These are phyloP conservation scores for Plectus sambesii DNA, from an alignment of 1,140 invertebrate species.

Conservation along the genomic window DNA sequence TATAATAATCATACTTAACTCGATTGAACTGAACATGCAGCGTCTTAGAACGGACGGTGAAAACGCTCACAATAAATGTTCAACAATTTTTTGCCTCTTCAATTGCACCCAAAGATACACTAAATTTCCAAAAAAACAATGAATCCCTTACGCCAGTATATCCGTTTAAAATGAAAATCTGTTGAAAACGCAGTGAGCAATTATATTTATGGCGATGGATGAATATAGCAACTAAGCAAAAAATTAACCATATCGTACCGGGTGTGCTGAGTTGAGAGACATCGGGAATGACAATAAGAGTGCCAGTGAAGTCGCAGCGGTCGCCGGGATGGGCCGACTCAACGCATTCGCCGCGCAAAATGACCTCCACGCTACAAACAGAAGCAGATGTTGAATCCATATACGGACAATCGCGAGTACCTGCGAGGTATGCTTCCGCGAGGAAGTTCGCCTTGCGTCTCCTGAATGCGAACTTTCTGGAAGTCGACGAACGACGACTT, in stretches of 20 bases:
- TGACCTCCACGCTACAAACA: conserved; percentile 69
- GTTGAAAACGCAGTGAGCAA: no score
- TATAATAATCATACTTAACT: no score
- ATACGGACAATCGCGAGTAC: conserved; percentile 43
- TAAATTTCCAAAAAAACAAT: no score
- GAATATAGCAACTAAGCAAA: no score
- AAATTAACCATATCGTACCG: conserved; percentile 53
- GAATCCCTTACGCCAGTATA: no score
- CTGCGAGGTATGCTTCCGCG: conserved; percentile 85
- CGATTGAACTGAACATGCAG: no score
- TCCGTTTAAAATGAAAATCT: no score
- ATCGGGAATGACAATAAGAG: conserved; percentile 93
- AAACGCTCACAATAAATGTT: no score
- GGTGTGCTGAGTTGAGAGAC: conserved; percentile 71
- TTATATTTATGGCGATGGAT: no score
- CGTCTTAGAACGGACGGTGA: no score
- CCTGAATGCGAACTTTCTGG: conserved; percentile 95
- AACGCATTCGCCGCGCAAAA: conserved; percentile 88
- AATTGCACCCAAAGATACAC: no score
- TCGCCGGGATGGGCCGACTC: conserved; percentile 84
- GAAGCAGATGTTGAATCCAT: conserved; percentile 5
- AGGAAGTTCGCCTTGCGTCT: conserved; percentile 91
- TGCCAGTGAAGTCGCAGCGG: conserved; percentile 87
- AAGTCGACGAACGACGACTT: conserved; percentile 95
- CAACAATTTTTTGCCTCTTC: no score